Evolutionary conservation across 2,888 invertebrate genomes (phyloP).

Genomic region (Polietes domitor): DNA sequence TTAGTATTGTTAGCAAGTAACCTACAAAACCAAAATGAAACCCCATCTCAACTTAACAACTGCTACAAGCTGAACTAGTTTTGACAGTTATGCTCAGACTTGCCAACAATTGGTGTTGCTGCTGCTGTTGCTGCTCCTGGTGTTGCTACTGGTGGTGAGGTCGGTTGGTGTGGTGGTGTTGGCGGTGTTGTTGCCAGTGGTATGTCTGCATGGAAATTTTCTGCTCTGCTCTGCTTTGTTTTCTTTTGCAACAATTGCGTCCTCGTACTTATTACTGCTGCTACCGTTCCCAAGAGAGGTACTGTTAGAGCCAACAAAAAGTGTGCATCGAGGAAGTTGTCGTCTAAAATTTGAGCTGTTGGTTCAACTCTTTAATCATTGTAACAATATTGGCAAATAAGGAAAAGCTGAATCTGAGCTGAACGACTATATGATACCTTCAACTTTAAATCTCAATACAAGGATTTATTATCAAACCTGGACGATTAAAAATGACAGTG

Average conservation of each 20-base stretch:
- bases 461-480: too few relatives aligned
- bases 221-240: not conserved
- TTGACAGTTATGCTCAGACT: slow-evolving; percentile 45
- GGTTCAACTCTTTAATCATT: too few relatives aligned
- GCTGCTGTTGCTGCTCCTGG: slow-evolving; percentile 14
- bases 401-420: too few relatives aligned
- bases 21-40: slow-evolving; percentile 58
- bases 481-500: too few relatives aligned
- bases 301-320: not conserved
- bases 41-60: slow-evolving; percentile 52
- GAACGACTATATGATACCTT: too few relatives aligned
- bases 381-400: too few relatives aligned
- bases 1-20: slow-evolving; percentile 36
- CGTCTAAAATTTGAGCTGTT: too few relatives aligned
- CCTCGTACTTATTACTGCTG: not conserved
- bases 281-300: not conserved
- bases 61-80: slow-evolving; percentile 53
- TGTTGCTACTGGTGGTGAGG: slow-evolving; percentile 17
- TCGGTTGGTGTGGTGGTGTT: not conserved
- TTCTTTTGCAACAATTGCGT: not conserved
- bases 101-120: slow-evolving; percentile 13
- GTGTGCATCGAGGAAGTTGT: not conserved
- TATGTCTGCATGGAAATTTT: slow-evolving; percentile 27
- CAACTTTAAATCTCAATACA: too few relatives aligned
- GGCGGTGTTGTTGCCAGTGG: slow-evolving; percentile 9